Percentiles rank a stretch among this genome's conserved stretches.
Evolutionary conservation across 2,113 vertebrate genomes (phyloP).

Genomic region (Pelvicachromis taeniatus): DNA sequence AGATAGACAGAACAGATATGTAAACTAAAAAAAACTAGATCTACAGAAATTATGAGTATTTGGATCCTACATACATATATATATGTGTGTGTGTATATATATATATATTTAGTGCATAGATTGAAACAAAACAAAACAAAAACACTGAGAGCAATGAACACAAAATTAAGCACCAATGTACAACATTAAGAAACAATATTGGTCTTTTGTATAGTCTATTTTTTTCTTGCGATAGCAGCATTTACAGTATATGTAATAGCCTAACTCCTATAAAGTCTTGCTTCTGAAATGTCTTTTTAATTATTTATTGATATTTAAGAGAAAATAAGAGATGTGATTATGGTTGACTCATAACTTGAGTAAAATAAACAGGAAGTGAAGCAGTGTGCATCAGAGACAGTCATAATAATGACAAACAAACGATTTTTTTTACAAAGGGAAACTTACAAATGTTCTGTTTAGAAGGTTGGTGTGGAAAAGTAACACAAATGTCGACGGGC

Average conservation of each 20-base stretch:
- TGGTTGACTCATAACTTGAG: background rate
- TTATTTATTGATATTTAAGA: background rate
- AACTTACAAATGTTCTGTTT: background rate
- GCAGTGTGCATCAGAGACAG: background rate
- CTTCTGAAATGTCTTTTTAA: background rate
- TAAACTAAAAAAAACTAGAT: no score
- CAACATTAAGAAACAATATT: no score
- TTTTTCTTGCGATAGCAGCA: no score
- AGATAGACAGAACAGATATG: no score
- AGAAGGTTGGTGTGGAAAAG: slow-evolving; percentile 2
- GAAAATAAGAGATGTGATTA: background rate
- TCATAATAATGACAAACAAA: background rate
- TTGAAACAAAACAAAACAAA: no score
- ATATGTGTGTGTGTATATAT: no score
- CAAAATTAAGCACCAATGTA: no score
- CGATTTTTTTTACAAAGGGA: background rate
- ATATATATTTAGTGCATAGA: no score
- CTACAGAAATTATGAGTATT: no score
- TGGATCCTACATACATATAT: no score
- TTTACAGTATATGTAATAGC: background rate
- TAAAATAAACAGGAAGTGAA: background rate
- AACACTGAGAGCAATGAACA: no score
- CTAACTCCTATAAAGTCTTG: background rate
- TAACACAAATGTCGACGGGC: slow-evolving; percentile 46
- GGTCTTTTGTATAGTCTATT: no score